Percentiles rank a stretch among this genome's conserved stretches.
phyloP scores from a whole-genome alignment of 2,797 vertebrate genomes.

The Sebastes ruberrimus region DNA sequence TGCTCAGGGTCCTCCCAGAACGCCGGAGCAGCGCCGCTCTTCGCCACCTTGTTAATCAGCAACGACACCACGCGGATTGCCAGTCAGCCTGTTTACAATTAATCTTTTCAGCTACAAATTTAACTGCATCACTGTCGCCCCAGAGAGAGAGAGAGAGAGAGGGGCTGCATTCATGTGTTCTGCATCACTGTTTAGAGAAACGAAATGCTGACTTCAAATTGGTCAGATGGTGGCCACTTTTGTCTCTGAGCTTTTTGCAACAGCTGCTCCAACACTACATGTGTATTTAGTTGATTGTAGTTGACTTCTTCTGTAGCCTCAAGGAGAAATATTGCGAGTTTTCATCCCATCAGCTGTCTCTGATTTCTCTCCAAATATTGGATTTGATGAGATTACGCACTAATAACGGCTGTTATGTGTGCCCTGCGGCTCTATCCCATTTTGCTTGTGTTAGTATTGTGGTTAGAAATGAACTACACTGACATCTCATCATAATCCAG shows the following conservation, averaged over 20 bases:
- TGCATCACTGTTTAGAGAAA: conserved; percentile 32
- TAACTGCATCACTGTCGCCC: conserved; percentile 34
- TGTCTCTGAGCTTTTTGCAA: conserved; percentile 5
- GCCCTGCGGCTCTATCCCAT: background rate
- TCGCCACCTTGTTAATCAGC: conserved; percentile 63
- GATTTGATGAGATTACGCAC: conserved; percentile 25
- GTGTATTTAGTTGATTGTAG: conserved; percentile 33
- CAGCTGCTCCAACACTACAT: conserved; percentile 32
- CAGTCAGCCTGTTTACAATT: conserved; percentile 62
- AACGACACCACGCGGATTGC: conserved; percentile 43
- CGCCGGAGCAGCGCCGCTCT: background rate
- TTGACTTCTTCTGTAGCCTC: conserved; percentile 16
- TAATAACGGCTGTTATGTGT: conserved; percentile 2
- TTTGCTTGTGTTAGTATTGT: background rate
- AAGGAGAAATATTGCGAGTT: conserved; percentile 17
- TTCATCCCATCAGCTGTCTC: conserved; percentile 27
- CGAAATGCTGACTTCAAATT: conserved; percentile 46
- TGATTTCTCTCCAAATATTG: conserved; percentile 2
- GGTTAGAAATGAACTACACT: conserved; percentile 9
- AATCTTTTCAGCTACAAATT: conserved; percentile 64
- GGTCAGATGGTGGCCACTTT: conserved; percentile 44
- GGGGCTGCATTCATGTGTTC: conserved; percentile 19
- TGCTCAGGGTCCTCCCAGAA: conserved; percentile 26
- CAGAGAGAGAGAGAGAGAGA: background rate
- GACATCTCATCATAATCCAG: conserved; percentile 31